Conservation (phyloP, 2,797 vertebrate genomes). For the Caiman crocodilus region DNA sequence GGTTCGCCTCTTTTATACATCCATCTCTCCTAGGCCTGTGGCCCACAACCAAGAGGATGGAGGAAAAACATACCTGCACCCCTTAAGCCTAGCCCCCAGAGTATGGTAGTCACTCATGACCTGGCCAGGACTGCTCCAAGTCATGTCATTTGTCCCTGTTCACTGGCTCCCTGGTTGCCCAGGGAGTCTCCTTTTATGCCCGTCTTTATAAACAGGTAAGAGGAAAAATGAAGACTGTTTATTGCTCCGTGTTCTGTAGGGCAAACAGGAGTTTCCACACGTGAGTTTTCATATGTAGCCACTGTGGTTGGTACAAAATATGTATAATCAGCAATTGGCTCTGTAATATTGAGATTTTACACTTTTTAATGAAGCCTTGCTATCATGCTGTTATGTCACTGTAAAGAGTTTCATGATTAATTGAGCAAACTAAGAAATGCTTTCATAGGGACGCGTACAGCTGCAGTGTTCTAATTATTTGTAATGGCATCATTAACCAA, state of each 20-base stretch:
- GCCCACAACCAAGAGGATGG: too few species aligned
- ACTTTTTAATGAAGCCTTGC: neutral
- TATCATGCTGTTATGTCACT: accelerated
- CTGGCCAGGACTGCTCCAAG: too few species aligned
- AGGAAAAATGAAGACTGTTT: too few species aligned
- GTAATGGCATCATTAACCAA: accelerated
- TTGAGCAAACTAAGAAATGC: accelerated
- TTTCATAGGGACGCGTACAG: neutral
- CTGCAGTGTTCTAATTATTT: neutral
- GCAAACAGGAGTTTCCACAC: neutral
- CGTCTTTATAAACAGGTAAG: too few species aligned
- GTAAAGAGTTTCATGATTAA: neutral
- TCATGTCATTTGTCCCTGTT: too few species aligned
- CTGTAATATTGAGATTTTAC: neutral
- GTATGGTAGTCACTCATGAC: too few species aligned
- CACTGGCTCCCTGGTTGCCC: too few species aligned
- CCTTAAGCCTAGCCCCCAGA: too few species aligned
- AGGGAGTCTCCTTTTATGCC: too few species aligned
- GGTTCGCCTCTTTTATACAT: too few species aligned
- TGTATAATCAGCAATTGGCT: neutral
- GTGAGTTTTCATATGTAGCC: neutral
- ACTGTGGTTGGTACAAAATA: neutral
- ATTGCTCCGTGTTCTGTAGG: neutral
- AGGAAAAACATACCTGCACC: too few species aligned
- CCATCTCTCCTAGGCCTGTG: too few species aligned